Base-by-base conservation (phyloP, 2,888 invertebrate genomes). In the Hemaris fuciformis region DNA sequence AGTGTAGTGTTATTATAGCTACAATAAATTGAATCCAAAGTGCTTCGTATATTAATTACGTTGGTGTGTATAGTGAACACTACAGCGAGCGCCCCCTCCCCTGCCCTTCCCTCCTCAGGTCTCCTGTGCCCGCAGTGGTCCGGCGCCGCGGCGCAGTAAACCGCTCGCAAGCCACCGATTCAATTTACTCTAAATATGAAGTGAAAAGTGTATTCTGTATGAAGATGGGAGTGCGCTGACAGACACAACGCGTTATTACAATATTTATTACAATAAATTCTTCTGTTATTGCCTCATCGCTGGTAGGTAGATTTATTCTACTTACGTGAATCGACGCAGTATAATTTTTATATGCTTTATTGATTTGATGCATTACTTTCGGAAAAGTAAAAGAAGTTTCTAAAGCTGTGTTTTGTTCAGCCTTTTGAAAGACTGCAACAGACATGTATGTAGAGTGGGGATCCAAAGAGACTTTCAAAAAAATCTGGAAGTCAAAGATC, bases 21-120 rank as follows among this genome's bases (percentile, higher is more conserved):
- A 31, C 53, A 27, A 53, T 53, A 53, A 53, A 53, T 53, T 53
- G 53, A 53, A 53, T 31, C 31, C 18, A 53, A 31, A 53, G 53
- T 53, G 53, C 31, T 53, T 53, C 18, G 27, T 31, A 31, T 53
- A 53, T 53, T 53, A 31, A 53, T 53, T 18, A 45, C 22, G 7
- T 25, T 27, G n/a, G 48, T 48, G 48, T 48, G 27, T 48, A 38
- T 38, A 43, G 27, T 27, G 25, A 27, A 6, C 27, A 25, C 7
- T 43, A 43, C 1, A 43, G 18, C 18, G 4, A 10, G 0, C 8
- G 10, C 20, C 42, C 18, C 6, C 1, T 43, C 8, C 43, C 43
- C 3, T 46, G 6, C 0, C 1, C 4, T 6, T 13, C 6, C 1
- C n/a, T 3, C 48, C 25, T n/a, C 25, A 0, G n/a, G n/a, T n/a